phyloP scores from a whole-genome alignment of 35 echinoderm and acorn worm genomes.

The Apostichopus japonicus region DNA sequence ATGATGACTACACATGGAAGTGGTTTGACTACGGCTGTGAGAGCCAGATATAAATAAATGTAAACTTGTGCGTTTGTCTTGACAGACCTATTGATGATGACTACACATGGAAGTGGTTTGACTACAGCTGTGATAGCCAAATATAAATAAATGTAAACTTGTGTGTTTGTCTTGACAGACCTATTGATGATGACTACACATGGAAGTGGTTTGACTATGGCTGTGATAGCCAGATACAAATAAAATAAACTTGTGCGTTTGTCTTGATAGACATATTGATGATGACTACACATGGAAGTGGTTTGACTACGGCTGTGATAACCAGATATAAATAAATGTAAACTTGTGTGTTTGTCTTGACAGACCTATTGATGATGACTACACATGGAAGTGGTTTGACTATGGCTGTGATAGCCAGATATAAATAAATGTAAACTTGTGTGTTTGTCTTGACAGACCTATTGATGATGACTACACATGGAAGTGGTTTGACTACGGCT shows the following conservation, averaged over 20 bases:
- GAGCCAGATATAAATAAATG: too few relatives aligned
- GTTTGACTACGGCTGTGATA: slow-evolving; percentile 52
- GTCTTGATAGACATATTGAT: too few relatives aligned
- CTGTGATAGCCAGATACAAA: neutral
- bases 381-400: slow-evolving; percentile 51
- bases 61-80: neutral
- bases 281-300: slow-evolving; percentile 19
- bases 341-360: neutral
- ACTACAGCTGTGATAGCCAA: slow-evolving; percentile 26
- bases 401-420: slow-evolving; percentile 16
- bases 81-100: neutral
- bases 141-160: too few relatives aligned
- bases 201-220: slow-evolving; percentile 56
- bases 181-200: slow-evolving; percentile 9
- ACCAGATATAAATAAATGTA: too few relatives aligned
- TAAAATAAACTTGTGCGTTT: too few relatives aligned
- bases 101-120: slow-evolving; percentile 46
- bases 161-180: neutral
- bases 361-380: slow-evolving; percentile 10
- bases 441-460: neutral
- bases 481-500: slow-evolving; percentile 55
- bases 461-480: slow-evolving; percentile 26
- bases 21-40: slow-evolving; percentile 61
- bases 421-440: too few relatives aligned
- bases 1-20: neutral